phyloP scores from a whole-genome alignment of 1,140 invertebrate genomes.

The Manduca sexta region DNA sequence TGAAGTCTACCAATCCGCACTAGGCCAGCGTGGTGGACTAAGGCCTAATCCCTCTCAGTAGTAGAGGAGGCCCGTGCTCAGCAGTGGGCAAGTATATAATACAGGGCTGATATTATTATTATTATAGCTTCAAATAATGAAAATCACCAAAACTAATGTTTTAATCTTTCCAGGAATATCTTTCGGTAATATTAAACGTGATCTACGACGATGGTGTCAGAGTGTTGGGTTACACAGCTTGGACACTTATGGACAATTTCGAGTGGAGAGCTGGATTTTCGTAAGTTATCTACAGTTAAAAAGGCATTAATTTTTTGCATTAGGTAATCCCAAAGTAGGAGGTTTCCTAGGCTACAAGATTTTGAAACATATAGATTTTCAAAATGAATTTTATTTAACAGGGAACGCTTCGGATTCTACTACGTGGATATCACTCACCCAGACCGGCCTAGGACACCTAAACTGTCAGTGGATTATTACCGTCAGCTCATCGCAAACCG shows the following conservation, averaged over 20 bases:
- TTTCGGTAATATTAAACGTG: conserved; percentile 75
- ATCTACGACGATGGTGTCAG: conserved; percentile 78
- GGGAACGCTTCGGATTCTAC: conserved; percentile 70
- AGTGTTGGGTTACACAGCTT: conserved; percentile 81
- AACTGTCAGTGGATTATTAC: conserved; percentile 65
- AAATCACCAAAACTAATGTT: conserved; percentile 3
- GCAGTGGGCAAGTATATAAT: no score
- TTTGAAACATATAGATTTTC: no score
- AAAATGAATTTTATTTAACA: no score
- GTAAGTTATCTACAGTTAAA: conserved; percentile 44
- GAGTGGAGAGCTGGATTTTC: conserved; percentile 81
- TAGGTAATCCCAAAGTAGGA: background rate
- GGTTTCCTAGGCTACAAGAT: no score
- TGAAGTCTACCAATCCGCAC: no score
- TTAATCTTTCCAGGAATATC: conserved; percentile 65
- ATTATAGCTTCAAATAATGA: background rate
- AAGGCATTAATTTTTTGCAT: no score
- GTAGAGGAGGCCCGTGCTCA: no score
- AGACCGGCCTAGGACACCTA: conserved; percentile 54
- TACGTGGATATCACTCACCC: conserved; percentile 67
- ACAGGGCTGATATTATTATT: no score
- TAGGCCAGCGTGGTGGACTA: no score
- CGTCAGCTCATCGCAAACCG: conserved; percentile 55
- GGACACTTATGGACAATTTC: conserved; percentile 86
- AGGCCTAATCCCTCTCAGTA: no score